Evolutionary conservation across 2,797 vertebrate genomes (phyloP), one percentile per base, ranked within the genome.

Genomic region (Sternotherus odoratus): DNA sequence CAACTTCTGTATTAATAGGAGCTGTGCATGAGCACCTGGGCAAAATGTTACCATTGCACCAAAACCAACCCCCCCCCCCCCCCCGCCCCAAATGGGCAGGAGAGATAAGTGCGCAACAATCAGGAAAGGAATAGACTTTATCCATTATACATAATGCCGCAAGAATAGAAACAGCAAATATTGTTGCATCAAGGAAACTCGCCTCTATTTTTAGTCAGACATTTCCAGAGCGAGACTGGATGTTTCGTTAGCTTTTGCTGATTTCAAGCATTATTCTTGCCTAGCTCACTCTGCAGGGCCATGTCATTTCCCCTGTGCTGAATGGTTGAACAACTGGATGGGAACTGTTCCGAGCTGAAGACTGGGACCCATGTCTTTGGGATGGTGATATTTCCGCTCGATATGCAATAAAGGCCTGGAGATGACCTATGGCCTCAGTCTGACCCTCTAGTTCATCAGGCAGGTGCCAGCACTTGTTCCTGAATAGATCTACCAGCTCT

Each of bases 201-300:
- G 87, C 79, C 95, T 92, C 95, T 97, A 96, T 96, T 95, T 96
- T 95, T 95, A 96, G 94, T 15, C 86, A 43, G 50, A 54, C 0
- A 0, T 53, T 93, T 75, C 69, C 87, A 0, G 0, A 39, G 51
- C 72, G 86, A 54, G 63, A 80, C 69, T 82, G 82, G 66, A 79
- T 86, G 79, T 85, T 85, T 88, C 0, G 0, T 88, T 89, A 83
- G 85, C 88, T 79, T 79, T 60, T 88, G 83, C 60, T 77, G 85
- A 48, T 92, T 93, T 89, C 30, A 82, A n/a, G 53, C 49, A 50
- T 74, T 81, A 48, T 77, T 48, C 36, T 46, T 56, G 83, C 28
- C 10, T 0, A 3, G 0, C 33, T 56, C 78, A 16, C 43, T 28
- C 15, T 12, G 43, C 24, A 15, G 24, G 4, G 0, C 72, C 83